Conservation (phyloP, 2,797 vertebrate species). For the Lycodopsis pacificus region DNA sequence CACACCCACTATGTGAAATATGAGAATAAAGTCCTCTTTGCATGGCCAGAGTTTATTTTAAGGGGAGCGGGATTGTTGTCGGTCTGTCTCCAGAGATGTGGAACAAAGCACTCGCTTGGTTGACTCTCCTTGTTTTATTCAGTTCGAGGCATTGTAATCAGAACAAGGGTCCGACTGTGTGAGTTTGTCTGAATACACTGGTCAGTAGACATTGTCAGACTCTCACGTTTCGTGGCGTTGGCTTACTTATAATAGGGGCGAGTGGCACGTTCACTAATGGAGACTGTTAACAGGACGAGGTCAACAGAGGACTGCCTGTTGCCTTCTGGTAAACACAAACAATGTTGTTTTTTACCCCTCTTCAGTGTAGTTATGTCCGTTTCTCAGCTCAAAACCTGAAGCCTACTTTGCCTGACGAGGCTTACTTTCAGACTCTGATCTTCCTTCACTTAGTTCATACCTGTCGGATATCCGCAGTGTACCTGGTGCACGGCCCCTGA, state of each 20-base stretch:
- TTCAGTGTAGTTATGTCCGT: not conserved
- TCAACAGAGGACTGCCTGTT: conserved; percentile 35
- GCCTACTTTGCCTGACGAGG: not conserved
- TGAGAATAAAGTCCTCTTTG: conserved; percentile 56
- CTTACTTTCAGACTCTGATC: not conserved
- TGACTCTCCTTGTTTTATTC: conserved; percentile 23
- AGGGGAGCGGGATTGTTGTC: conserved; percentile 26
- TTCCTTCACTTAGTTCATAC: conserved; percentile 8
- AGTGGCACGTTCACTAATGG: conserved; percentile 57
- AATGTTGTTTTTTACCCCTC: conserved; percentile 11
- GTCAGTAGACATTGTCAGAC: conserved; percentile 33
- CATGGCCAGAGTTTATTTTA: conserved; percentile 63
- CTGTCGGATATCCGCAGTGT: conserved; percentile 29
- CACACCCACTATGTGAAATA: conserved; percentile 60
- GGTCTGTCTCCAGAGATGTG: conserved; percentile 16
- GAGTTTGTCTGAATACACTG: conserved; percentile 40
- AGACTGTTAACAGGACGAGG: conserved; percentile 53
- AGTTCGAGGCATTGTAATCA: conserved; percentile 45
- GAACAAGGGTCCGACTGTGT: conserved; percentile 36
- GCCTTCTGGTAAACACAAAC: conserved; percentile 28
- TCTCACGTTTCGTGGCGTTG: conserved; percentile 35
- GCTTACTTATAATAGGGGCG: conserved; percentile 48
- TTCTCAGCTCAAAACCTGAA: conserved; percentile 1
- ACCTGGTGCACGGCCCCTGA: conserved; percentile 16
- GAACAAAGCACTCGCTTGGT: conserved; percentile 39